Evolutionary conservation across 1,140 invertebrate genomes (phyloP).

Genomic region (Wasmannia auropunctata): DNA sequence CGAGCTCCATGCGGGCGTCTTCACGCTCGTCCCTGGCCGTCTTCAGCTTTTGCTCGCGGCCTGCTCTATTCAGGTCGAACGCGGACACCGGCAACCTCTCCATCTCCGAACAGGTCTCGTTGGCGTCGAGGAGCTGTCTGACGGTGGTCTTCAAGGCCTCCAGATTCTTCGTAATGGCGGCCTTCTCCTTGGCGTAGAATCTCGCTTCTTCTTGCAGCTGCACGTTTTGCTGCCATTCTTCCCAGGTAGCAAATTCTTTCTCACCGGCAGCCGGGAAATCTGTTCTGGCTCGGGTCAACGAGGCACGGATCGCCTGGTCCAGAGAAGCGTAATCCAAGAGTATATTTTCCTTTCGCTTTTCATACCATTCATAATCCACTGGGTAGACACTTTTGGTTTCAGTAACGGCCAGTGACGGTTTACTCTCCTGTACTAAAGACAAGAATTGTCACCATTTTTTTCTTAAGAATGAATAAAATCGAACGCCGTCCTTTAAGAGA

Average conservation of each 20-base stretch:
- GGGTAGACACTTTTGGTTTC: neutral
- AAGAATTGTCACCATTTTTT: neutral
- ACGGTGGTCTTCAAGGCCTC: slow-evolving; percentile 67
- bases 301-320: slow-evolving; percentile 48
- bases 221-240: slow-evolving; percentile 72
- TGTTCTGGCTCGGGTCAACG: slow-evolving; percentile 57
- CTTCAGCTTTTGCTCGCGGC: slow-evolving; percentile 75
- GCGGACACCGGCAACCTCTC: slow-evolving; percentile 75
- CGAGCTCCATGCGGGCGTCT: slow-evolving; percentile 75
- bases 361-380: slow-evolving; percentile 47
- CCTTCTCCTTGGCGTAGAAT: slow-evolving; percentile 53
- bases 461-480: neutral
- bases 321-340: slow-evolving; percentile 68
- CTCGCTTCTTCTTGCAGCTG: slow-evolving; percentile 63
- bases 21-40: slow-evolving; percentile 80
- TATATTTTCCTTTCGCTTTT: slow-evolving; percentile 58
- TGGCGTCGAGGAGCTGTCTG: slow-evolving; percentile 76
- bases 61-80: slow-evolving; percentile 78
- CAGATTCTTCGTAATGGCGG: slow-evolving; percentile 68
- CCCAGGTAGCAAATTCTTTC: slow-evolving; percentile 69
- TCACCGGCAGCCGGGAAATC: slow-evolving; percentile 45
- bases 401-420: neutral
- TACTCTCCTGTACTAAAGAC: slow-evolving; percentile 54
- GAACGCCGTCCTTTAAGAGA: neutral
- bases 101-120: slow-evolving; percentile 73